Conservation (phyloP, 2,888 invertebrate species). For the Nomada lathburiana region DNA sequence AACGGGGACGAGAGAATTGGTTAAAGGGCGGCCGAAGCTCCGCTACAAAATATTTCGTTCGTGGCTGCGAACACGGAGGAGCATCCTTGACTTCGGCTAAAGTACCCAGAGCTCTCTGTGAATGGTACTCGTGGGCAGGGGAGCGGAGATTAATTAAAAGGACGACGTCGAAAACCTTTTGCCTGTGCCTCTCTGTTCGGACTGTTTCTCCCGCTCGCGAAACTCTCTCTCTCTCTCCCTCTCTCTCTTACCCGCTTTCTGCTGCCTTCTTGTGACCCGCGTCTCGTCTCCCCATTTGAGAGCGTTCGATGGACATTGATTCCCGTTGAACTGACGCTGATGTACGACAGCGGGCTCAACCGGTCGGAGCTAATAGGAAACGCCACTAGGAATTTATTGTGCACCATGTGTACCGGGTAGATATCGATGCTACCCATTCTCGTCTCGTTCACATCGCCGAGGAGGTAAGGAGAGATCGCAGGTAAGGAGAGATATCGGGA, state of each 20-base stretch:
- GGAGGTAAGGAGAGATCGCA: neutral
- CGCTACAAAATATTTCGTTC: constrained; percentile 44
- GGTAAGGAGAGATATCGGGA: constrained; percentile 53
- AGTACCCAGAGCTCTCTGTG: constrained; percentile 43
- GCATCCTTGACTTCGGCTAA: constrained; percentile 29
- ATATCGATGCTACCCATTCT: constrained; percentile 53
- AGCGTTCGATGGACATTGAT: constrained; percentile 67
- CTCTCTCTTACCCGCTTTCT: constrained; percentile 3
- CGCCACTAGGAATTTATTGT: constrained; percentile 62
- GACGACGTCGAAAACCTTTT: constrained; percentile 69
- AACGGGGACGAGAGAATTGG: constrained; percentile 2
- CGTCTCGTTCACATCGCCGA: neutral
- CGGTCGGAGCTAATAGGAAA: constrained; percentile 69
- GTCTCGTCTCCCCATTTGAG: constrained; percentile 14
- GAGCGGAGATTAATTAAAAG: constrained; percentile 74
- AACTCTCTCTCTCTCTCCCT: constrained; percentile 5
- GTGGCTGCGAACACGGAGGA: constrained; percentile 28
- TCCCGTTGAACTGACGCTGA: constrained; percentile 70
- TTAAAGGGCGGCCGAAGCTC: neutral
- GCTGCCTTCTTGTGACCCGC: neutral
- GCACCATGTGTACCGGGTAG: constrained; percentile 41
- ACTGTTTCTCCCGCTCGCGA: constrained; percentile 20
- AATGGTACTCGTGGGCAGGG: constrained; percentile 60
- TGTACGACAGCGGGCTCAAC: constrained; percentile 60
- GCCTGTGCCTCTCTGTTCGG: constrained; percentile 53